Conservation (phyloP, 2,888 invertebrate genomes). For the Lomographa bimaculata region DNA sequence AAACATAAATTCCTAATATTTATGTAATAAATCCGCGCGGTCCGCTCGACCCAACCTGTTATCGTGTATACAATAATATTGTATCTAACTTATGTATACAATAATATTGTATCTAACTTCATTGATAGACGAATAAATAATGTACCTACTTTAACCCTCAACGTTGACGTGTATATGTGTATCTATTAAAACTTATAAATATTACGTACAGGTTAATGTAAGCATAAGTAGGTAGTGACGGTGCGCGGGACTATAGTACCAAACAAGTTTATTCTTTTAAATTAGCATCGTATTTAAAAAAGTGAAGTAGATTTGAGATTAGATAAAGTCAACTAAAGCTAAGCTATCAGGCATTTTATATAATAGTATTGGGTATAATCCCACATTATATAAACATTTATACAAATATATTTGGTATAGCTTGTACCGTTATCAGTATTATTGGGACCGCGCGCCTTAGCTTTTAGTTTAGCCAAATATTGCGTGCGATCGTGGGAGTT, state of each 20-base stretch:
- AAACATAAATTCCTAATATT: too few species aligned
- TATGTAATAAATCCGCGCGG: constrained; percentile 62
- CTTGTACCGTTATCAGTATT: constrained; percentile 29
- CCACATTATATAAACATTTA: constrained; percentile 7
- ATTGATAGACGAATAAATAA: constrained; percentile 55
- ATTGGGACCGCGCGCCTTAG: constrained; percentile 57
- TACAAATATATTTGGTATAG: not conserved
- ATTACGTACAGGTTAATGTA: constrained; percentile 56
- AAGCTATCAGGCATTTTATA: too few species aligned
- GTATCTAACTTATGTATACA: constrained; percentile 67
- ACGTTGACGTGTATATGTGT: constrained; percentile 74
- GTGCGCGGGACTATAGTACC: constrained; percentile 56
- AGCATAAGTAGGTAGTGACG: constrained; percentile 65
- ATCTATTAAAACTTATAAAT: constrained; percentile 56
- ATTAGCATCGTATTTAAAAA: too few species aligned
- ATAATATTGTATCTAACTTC: constrained; percentile 63
- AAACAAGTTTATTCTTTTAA: too few species aligned
- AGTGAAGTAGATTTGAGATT: too few species aligned
- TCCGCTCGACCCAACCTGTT: constrained; percentile 65
- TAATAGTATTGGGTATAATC: too few species aligned
- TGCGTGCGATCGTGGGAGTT: constrained; percentile 23
- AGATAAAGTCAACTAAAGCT: too few species aligned
- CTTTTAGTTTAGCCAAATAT: constrained; percentile 40
- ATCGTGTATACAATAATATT: constrained; percentile 62
- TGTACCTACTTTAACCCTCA: constrained; percentile 46